A percentile compares a stretch with the other conserved stretches of the same genome.
Evolutionary conservation across 2,113 vertebrate species (phyloP).

Genomic region (Podiceps cristatus): DNA sequence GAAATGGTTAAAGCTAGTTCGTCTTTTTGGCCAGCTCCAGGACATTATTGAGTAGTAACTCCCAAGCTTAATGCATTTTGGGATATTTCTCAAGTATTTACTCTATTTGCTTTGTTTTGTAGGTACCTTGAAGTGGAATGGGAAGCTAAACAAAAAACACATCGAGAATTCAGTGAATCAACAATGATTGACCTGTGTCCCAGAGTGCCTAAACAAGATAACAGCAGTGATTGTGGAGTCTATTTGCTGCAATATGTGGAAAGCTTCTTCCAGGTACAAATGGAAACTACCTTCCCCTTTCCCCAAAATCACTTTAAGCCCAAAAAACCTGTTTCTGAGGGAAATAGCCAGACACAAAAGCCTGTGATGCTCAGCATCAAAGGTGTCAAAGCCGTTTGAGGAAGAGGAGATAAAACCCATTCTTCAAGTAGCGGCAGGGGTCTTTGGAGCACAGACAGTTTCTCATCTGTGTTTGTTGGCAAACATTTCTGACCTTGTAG

Average conservation of each 20-base stretch:
- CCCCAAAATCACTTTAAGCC: not conserved
- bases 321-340: not conserved
- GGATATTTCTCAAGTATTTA: not conserved
- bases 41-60: not conserved
- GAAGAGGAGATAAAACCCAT: not conserved
- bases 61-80: not conserved
- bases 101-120: slow-evolving; percentile 22
- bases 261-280: slow-evolving; percentile 90
- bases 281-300: not conserved
- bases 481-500: not conserved
- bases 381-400: not conserved
- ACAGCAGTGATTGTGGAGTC: slow-evolving; percentile 95
- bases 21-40: not conserved
- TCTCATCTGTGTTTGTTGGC: not conserved
- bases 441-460: not conserved
- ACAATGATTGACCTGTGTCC: slow-evolving; percentile 87
- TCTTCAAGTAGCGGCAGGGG: not conserved
- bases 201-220: slow-evolving; percentile 93
- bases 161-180: slow-evolving; percentile 84
- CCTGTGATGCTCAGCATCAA: not conserved
- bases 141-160: slow-evolving; percentile 85
- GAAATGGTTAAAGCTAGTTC: not conserved
- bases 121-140: slow-evolving; percentile 96
- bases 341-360: not conserved
- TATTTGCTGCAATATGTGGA: slow-evolving; percentile 96